phyloP scores from a whole-genome alignment of 2,797 vertebrate species.

The Picus viridis region DNA sequence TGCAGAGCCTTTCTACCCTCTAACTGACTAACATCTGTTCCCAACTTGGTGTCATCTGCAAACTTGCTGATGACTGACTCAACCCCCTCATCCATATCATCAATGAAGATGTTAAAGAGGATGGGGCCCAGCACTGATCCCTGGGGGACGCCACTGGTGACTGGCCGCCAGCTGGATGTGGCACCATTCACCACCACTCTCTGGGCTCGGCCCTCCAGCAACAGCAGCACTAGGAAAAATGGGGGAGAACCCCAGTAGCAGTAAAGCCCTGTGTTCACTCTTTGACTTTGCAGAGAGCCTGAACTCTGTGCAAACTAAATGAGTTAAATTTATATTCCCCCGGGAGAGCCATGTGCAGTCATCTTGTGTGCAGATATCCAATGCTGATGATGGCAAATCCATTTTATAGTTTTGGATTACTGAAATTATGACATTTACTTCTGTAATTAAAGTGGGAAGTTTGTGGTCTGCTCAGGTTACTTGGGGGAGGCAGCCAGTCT shows the following conservation, averaged over 20 bases:
- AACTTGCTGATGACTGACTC: too few species aligned
- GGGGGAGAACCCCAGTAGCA: neutral
- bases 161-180: too few species aligned
- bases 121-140: too few species aligned
- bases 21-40: too few species aligned
- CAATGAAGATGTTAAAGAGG: too few species aligned
- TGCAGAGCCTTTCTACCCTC: too few species aligned
- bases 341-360: neutral
- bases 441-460: constrained; percentile 9
- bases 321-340: neutral
- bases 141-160: too few species aligned
- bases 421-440: neutral
- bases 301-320: neutral
- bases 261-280: neutral
- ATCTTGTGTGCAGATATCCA: neutral
- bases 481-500: constrained; percentile 6
- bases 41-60: too few species aligned
- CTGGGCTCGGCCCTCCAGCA: too few species aligned
- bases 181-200: too few species aligned
- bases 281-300: neutral
- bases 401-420: neutral
- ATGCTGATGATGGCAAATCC: neutral
- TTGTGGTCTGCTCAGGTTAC: neutral
- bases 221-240: neutral
- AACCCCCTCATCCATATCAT: too few species aligned